Base-by-base conservation (phyloP, 1,140 invertebrate species). In the Helicorthomorpha holstii region DNA sequence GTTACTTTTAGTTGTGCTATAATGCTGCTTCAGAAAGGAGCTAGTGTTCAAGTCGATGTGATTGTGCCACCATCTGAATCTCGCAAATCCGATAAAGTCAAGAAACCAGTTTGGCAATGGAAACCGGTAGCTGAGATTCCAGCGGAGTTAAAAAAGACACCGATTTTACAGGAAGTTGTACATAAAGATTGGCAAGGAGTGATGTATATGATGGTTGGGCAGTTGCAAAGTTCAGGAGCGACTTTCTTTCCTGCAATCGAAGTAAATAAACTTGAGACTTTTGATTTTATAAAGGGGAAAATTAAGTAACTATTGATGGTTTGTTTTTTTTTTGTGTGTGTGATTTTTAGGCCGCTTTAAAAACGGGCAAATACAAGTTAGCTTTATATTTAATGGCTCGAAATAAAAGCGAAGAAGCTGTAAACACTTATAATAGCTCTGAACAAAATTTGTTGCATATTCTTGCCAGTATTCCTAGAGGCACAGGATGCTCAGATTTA, bases 21-120 rank as follows among this genome's bases (percentile, higher is more conserved):
- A 27, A 64, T 68, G 54, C 60, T 74, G 23, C 61, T 71, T 27
- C 69, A 72, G 57, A 58, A 63, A 48, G 67, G 65, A 41, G 69
- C 64, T 12, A 64, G 64, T 58, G 60, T 69, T 12, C 54, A 61
- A 43, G 56, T 61, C n/a, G 57, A 53, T 48, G 55, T 66, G 42
- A 53, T 64, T 24, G 29, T 59, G 49, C 34, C 46, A 34, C 29
- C 55, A 27, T 23, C 54, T 2, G 25, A 48, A 1, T 10, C 27
- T 27, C 21, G 16, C 25, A 34, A 42, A 7, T 38, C 46, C 10
- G 47, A 54, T 22, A 60, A 59, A 49, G 55, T 58, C 29, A 62
- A 57, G 47, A 57, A 56, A 51, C 51, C 58, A 42, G 41, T 57
- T 14, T 62, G 60, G 57, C 58, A 54, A 41, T 67, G 62, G 63